A percentile compares a stretch with the other conserved stretches of the same genome.
These are phyloP conservation scores for Cataglyphis livida DNA, from an alignment of 2,888 invertebrate genomes.

Conservation along the genomic window DNA sequence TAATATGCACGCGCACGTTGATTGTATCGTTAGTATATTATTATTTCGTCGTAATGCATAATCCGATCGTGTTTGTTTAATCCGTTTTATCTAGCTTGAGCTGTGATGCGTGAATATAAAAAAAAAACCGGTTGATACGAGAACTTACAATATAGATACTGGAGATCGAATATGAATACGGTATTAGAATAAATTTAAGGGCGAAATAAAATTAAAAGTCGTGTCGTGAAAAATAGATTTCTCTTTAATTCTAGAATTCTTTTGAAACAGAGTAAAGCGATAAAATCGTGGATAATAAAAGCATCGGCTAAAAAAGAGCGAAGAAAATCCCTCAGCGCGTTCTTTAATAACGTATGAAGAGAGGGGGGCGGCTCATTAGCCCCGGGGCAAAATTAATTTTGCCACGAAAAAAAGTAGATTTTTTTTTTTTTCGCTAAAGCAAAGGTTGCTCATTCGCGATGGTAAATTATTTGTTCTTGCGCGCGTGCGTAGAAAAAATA, in stretches of 20 bases:
- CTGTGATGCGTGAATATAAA: neutral
- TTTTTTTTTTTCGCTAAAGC: slow-evolving; percentile 44
- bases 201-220: neutral
- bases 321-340: neutral
- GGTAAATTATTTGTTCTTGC: slow-evolving; percentile 19
- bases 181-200: neutral
- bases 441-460: slow-evolving; percentile 63
- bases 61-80: neutral
- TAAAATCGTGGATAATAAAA: neutral
- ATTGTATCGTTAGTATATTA: neutral
- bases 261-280: neutral
- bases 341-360: slow-evolving; percentile 27
- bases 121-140: neutral
- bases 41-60: neutral
- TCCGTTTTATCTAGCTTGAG: neutral
- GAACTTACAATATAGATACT: neutral
- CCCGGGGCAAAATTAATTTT: slow-evolving; percentile 20
- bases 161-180: neutral
- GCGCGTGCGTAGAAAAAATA: slow-evolving; percentile 61
- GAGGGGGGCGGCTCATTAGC: neutral
- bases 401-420: slow-evolving; percentile 4
- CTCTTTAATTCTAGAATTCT: neutral
- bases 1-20: neutral
- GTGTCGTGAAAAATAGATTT: neutral
- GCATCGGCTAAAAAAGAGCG: slow-evolving; percentile 1